Evolutionary conservation across 2,797 vertebrate genomes (phyloP), one percentile per base, ranked within the genome.

Genomic region (Lithobates sylvaticus): DNA sequence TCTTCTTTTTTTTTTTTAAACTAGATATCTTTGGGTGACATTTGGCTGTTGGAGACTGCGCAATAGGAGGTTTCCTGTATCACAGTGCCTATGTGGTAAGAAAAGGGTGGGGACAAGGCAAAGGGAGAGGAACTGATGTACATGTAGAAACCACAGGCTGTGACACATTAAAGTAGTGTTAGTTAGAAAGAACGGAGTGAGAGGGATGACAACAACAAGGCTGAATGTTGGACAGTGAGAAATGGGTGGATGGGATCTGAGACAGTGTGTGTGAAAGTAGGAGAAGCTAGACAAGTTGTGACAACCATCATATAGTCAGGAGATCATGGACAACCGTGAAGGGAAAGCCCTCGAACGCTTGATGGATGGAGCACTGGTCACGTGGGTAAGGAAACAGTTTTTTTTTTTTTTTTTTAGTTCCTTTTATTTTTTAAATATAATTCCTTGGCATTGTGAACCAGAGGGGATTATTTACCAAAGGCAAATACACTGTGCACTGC

Each of bases 321-420:
- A 64, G 75, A 71, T 26, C 29, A 87, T 87, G 86, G 86, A 87
- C 3, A 78, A 58, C 44, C 18, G 3, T 15, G 27, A 75, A 21
- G n/a, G 44, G 47, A 76, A 21, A 9, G 58, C 69, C 44, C 16
- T 87, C 0, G 76, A 87, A 68, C 81, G 79, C 23, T 23, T 87
- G 16, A 84, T 87, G 81, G 86, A 87, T 61, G 86, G 86, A 75
- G 76, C 86, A n/a, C 42, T 87, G 75, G n/a, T 83, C 44, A 83
- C 86, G 39, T 87, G 86, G 86, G 86, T 87, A 84, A 84, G 86
- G 6, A 76, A 54, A 13, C 6, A 5, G 18, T 0, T 16, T 16
- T 54, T 47, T 54, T 3, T 4, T 16, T 54, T 47, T 36, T 36
- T 36, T 36, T 6, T 36, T 36, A 0, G 0, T 36, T 7, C 5